phyloP scores from a whole-genome alignment of 2,797 vertebrate genomes.

The Pseudomugil tenellus region DNA sequence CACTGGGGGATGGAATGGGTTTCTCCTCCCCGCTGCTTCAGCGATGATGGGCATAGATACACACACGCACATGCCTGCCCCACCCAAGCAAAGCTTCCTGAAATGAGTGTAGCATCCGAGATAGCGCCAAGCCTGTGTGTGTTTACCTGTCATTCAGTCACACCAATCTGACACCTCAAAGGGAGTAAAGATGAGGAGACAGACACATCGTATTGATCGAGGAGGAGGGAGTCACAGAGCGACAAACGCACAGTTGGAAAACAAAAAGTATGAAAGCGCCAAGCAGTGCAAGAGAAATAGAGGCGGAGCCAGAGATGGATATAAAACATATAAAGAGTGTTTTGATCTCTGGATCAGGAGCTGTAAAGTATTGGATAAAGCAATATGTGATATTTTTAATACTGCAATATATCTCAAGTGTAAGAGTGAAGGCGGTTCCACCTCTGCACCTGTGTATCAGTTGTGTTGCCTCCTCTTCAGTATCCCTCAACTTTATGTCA shows the following conservation, averaged over 20 bases:
- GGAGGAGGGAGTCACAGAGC: constrained; percentile 22
- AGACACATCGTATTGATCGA: constrained; percentile 54
- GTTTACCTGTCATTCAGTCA: constrained; percentile 52
- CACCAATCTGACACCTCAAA: constrained; percentile 56
- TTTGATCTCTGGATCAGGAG: not conserved
- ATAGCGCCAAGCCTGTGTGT: constrained; percentile 24
- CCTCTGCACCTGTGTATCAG: not conserved
- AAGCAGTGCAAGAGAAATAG: constrained; percentile 22
- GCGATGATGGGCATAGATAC: constrained; percentile 10
- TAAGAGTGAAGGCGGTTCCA: not conserved
- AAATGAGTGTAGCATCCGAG: constrained; percentile 40
- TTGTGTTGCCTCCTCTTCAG: not conserved
- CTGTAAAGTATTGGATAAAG: not conserved
- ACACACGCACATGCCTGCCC: constrained; percentile 43
- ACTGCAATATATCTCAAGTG: not conserved
- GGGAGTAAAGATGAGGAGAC: constrained; percentile 20
- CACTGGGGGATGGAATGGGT: constrained; percentile 64
- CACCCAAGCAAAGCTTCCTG: constrained; percentile 43
- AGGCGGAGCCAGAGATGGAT: constrained; percentile 28
- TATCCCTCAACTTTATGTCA: not conserved
- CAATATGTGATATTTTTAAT: not conserved
- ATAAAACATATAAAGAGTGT: not conserved
- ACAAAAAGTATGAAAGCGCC: constrained; percentile 31
- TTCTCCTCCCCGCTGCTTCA: constrained; percentile 57
- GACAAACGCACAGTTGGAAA: constrained; percentile 39